phyloP scores from a whole-genome alignment of 2,797 vertebrate species.

The Pteropus rufus region DNA sequence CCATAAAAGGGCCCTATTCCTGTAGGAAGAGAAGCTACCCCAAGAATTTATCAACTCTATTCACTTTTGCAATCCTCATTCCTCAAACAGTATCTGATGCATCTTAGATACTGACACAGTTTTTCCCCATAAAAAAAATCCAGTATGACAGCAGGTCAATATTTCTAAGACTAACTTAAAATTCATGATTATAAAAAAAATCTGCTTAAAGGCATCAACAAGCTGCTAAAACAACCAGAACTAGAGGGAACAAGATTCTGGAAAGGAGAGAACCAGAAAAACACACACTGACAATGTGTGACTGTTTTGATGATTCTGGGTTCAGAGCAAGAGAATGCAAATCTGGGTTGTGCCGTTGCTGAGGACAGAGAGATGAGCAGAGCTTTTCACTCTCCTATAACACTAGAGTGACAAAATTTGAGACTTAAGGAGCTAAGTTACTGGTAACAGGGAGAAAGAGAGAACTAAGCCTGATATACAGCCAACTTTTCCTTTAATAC shows the following conservation, averaged over 20 bases:
- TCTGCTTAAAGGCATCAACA: neutral
- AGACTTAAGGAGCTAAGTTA: neutral
- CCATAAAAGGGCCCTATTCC: neutral
- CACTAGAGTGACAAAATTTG: neutral
- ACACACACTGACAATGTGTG: neutral
- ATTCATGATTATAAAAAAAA: neutral
- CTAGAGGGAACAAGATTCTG: neutral
- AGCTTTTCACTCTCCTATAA: neutral
- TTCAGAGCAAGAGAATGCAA: neutral
- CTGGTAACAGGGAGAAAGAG: neutral
- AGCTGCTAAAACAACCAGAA: slow-evolving; percentile 7
- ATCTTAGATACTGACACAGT: neutral
- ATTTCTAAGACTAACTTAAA: neutral
- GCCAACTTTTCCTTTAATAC: neutral
- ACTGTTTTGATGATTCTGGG: neutral
- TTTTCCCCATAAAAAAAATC: neutral
- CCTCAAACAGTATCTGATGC: neutral
- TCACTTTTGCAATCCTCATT: neutral
- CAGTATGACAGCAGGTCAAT: neutral
- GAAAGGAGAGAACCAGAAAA: neutral
- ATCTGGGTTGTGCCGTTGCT: neutral
- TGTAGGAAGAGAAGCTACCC: neutral
- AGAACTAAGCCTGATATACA: neutral
- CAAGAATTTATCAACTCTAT: neutral
- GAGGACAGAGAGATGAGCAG: neutral